Conservation (phyloP, 2,888 invertebrate species). For the Megaustenia siamemsis region DNA sequence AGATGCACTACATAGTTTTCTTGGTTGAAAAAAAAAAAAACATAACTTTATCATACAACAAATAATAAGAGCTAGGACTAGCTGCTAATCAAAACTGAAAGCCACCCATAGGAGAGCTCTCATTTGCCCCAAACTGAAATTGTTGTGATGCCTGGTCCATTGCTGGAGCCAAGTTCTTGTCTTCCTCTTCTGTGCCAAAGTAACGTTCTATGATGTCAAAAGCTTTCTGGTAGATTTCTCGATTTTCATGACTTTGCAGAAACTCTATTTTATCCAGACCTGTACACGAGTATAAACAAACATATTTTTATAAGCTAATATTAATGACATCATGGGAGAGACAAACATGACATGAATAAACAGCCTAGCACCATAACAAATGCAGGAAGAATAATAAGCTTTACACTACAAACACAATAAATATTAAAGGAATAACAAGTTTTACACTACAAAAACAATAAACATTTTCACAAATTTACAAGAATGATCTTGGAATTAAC, state of each 20-base stretch:
- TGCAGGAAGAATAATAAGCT: no score
- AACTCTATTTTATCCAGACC: constrained; percentile 98
- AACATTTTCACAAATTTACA: no score
- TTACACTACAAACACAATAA: no score
- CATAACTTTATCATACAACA: background rate
- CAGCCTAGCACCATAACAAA: no score
- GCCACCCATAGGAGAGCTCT: constrained; percentile 71
- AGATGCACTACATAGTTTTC: constrained; percentile 9
- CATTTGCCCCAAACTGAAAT: constrained; percentile 68
- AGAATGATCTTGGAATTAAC: no score
- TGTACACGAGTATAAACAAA: background rate
- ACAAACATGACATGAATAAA: no score
- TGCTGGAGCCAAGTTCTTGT: constrained; percentile 86
- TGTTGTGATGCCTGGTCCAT: constrained; percentile 83
- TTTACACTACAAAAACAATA: no score
- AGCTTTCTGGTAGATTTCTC: constrained; percentile 97
- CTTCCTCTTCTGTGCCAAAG: constrained; percentile 90
- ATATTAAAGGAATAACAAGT: no score
- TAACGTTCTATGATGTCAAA: constrained; percentile 97
- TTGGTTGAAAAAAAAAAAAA: background rate
- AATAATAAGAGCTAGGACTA: constrained; percentile 27
- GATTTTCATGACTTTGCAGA: constrained; percentile 96
- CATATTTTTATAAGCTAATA: background rate
- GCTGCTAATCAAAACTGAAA: constrained; percentile 69
- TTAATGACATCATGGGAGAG: no score